Percentiles rank a stretch among this genome's conserved stretches.
phyloP scores from a whole-genome alignment of 2,888 invertebrate genomes.

The Chalcosyrphus nemorum region DNA sequence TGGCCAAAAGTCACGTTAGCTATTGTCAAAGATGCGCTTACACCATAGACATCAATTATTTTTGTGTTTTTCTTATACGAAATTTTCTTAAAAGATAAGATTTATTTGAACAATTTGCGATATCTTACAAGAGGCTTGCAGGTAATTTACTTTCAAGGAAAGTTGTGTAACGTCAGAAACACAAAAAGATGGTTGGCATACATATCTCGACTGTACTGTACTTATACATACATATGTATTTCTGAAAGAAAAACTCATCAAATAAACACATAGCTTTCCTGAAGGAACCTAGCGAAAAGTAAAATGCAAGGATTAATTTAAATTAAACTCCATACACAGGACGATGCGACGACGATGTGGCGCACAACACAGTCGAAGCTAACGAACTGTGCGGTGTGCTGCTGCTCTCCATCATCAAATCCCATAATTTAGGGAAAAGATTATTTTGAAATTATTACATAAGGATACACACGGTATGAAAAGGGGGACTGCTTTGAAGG shows the following conservation, averaged over 20 bases:
- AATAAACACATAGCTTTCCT: constrained; percentile 19
- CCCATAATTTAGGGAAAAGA: constrained; percentile 59
- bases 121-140: background rate
- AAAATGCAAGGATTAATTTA: constrained; percentile 58
- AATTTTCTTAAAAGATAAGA: constrained; percentile 23
- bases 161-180: background rate
- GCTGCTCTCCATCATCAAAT: constrained; percentile 60
- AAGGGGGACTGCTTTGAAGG: background rate
- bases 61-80: background rate
- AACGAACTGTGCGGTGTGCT: constrained; percentile 42
- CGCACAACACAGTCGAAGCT: constrained; percentile 7
- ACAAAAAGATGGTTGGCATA: background rate
- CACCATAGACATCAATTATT: constrained; percentile 15
- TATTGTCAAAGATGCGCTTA: constrained; percentile 59
- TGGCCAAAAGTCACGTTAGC: constrained; percentile 70
- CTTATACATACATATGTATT: background rate
- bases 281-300: constrained; percentile 31
- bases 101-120: background rate
- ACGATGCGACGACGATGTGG: constrained; percentile 5
- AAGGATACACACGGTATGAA: constrained; percentile 18
- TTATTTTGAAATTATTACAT: constrained; percentile 64
- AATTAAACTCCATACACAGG: constrained; percentile 43
- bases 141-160: background rate
- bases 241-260: constrained; percentile 19
- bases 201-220: constrained; percentile 16